Base-by-base conservation (phyloP, 2,797 vertebrate genomes). In the Oreortyx pictus region DNA sequence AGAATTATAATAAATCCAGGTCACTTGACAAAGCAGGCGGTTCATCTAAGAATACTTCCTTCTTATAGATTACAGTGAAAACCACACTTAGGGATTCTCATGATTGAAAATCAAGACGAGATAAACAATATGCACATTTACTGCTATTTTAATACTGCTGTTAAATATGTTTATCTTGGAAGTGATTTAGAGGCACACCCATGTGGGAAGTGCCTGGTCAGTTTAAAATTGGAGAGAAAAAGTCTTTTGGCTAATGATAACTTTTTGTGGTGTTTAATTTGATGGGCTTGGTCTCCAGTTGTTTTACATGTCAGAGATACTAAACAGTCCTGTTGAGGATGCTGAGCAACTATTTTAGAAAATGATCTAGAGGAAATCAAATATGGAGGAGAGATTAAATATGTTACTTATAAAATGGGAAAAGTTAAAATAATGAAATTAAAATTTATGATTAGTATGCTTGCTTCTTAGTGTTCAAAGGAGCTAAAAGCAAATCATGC, bases 161-260 rank as follows among this genome's bases (percentile, higher is more conserved):
- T 89, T 91, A 41, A 66, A 76, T 80, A 27, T 59, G n/a, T 68
- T 96, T 85, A 65, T 89, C 87, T 90, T 96, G 75, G 81, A 87
- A 65, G 24, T 13, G 61, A 90, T 46, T 87, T 77, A 72, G 65
- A 90, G 79, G 43, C 86, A 94, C 86, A 89, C 70, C 78, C 88
- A 78, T 50, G 14, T 37, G 43, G 46, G 75, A 94, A 94, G 15
- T 77, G 39, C 33, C 41, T 89, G 44, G 50, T 73, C 50, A 79
- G 33, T 88, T 83, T 79, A 81, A 83, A 78, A 89, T 3, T 44
- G 27, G 7, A 52, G 72, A 76, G 24, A 0, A 11, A 76, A 1
- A 70, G 50, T 14, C 6, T 92, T 79, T 52, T 76, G 43, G 20
- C 29, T 52, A 49, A 81, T 64, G 41, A 73, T 3, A 4, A 27